These are phyloP conservation scores for Rhagoletis zephyria DNA, from an alignment of 1,140 invertebrate species.

Conservation along the genomic window DNA sequence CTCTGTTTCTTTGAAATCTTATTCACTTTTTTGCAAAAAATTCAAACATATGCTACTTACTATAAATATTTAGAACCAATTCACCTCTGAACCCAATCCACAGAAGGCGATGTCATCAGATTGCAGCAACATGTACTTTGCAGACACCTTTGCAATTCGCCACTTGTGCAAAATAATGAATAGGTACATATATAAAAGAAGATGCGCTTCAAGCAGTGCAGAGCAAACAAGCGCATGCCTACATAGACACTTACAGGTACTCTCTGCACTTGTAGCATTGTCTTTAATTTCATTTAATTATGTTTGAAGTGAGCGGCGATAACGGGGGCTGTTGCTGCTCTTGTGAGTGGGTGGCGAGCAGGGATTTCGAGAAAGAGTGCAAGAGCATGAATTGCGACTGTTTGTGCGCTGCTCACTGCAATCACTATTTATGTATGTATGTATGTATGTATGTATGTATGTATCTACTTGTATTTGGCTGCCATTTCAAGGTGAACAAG, in stretches of 20 bases:
- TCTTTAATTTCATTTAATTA: slow-evolving; percentile 46
- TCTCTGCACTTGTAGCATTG: too few species aligned
- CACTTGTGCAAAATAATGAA: not conserved
- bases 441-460: too few species aligned
- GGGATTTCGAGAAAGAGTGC: too few species aligned
- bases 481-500: slow-evolving; percentile 50
- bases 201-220: not conserved
- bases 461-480: too few species aligned
- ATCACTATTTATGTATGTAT: too few species aligned
- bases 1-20: too few species aligned
- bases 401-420: not conserved
- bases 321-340: too few species aligned
- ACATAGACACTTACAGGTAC: too few species aligned
- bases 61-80: slow-evolving; percentile 42
- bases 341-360: not conserved
- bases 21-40: not conserved
- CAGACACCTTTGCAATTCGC: slow-evolving; percentile 1
- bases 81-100: slow-evolving; percentile 38
- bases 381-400: not conserved
- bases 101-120: not conserved
- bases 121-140: not conserved
- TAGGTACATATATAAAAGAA: too few species aligned
- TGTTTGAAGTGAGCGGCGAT: slow-evolving; percentile 39
- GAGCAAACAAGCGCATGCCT: slow-evolving; percentile 17
- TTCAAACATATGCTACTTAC: not conserved